These are phyloP conservation scores for Bradypodion pumilum DNA, from an alignment of 2,797 vertebrate species.

Conservation along the genomic window DNA sequence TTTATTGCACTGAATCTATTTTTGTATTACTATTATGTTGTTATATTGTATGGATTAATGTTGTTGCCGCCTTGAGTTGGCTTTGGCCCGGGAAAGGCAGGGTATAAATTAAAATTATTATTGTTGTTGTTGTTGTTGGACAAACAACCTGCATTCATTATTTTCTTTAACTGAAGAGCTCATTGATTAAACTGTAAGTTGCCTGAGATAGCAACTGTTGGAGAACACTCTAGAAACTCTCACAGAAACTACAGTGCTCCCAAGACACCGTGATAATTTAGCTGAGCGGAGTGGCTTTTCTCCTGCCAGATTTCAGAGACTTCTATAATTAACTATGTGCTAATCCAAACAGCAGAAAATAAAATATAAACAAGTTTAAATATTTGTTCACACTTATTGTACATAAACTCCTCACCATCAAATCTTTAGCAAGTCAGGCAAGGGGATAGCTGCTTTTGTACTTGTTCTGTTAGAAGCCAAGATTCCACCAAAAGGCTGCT, in stretches of 20 bases:
- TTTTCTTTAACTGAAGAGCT: background rate
- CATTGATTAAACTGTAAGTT: background rate
- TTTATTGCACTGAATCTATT: too few species aligned
- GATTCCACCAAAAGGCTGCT: background rate
- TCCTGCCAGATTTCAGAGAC: background rate
- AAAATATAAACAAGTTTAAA: background rate
- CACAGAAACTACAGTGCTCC: background rate
- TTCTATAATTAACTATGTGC: slow-evolving; percentile 6
- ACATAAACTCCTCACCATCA: background rate
- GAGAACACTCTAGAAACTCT: background rate
- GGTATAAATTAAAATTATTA: too few species aligned
- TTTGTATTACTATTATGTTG: too few species aligned
- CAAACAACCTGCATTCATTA: background rate
- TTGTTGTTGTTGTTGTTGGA: too few species aligned
- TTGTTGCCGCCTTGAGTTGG: too few species aligned
- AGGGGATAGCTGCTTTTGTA: background rate
- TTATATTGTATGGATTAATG: too few species aligned
- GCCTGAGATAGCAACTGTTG: background rate
- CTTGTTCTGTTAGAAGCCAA: background rate
- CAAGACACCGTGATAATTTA: background rate
- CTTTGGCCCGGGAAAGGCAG: too few species aligned
- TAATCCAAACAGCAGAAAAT: slow-evolving; percentile 2
- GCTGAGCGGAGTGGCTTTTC: background rate
- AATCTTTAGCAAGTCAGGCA: background rate
- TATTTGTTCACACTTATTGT: background rate